Evolutionary conservation across 1,140 invertebrate genomes (phyloP).

Genomic region (Stenopsyche tienmushanensis): DNA sequence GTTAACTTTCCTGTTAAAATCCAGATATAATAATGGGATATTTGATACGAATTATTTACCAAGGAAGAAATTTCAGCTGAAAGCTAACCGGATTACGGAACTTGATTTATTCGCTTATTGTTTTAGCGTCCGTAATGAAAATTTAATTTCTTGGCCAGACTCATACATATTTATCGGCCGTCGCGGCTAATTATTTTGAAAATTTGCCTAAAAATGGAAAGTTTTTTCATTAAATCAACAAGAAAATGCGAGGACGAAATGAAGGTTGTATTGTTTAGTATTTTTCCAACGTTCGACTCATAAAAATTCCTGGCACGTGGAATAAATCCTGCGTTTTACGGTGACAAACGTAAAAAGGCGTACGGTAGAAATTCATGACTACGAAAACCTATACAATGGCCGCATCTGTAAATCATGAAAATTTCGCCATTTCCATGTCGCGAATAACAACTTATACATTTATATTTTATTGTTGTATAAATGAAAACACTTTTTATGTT

Average conservation of each 20-base stretch:
- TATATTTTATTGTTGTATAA: no score
- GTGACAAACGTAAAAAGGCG: neutral
- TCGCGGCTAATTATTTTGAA: neutral
- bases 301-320: constrained; percentile 16
- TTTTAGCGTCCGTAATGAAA: no score
- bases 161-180: no score
- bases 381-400: constrained; percentile 13
- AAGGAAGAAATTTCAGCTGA: no score
- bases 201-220: neutral
- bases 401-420: constrained; percentile 11
- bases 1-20: no score
- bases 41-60: no score
- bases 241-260: neutral
- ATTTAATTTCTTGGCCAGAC: no score
- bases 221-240: neutral
- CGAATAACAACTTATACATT: no score
- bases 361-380: neutral
- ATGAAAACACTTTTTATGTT: no score
- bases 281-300: neutral
- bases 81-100: no score
- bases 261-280: neutral
- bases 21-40: no score
- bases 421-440: neutral
- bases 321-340: constrained; percentile 20
- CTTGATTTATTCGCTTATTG: no score